Evolutionary conservation across 2,888 invertebrate species (phyloP), one percentile per base, ranked within the genome.

Genomic region (Leptinotarsa juncta): DNA sequence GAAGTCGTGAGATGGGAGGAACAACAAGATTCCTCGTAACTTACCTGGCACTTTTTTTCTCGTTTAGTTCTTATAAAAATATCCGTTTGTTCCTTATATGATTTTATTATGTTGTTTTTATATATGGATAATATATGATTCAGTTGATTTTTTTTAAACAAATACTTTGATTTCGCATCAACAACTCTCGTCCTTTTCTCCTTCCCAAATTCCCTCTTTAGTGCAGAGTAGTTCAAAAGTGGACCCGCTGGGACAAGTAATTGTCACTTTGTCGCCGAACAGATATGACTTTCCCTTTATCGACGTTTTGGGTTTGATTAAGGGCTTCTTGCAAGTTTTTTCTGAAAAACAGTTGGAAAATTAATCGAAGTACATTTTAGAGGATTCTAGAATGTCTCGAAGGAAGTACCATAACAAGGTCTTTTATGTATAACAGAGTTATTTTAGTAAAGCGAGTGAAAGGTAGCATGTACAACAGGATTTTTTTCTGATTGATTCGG

Each of bases 311-410:
- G 83, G 76, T 5, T 85, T 79, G 18, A 90, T 82, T 57, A 82
- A 83, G n/a, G 90, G 90, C 79, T 89, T 89, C 32, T 88, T 88
- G 79, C 90, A 91, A 0, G 90, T 89, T 75, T 89, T 87, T 85
- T 86, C 90, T 90, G 77, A 60, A 80, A 80, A 15, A 53, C 69
- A 70, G 51, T 42, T 42, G 0, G 18, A 71, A 26, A 65, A 51
- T 53, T 65, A 74, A 60, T 57, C 23, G 66, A n/a, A 3, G 26
- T 66, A 67, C 18, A 71, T 57, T 57, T 23, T 57, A 14, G 14
- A 14, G 55, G n/a, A 7, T n/a, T n/a, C 5, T n/a, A 7, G 18
- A 3, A 18, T 55, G 10, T n/a, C 5, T n/a, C 0, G 12, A 15
- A 16, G 51, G 16, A 51, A 51, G n/a, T 16, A 51, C 51, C 0